Evolutionary conservation across 2,113 vertebrate genomes (phyloP).

Genomic region (Podiceps cristatus): DNA sequence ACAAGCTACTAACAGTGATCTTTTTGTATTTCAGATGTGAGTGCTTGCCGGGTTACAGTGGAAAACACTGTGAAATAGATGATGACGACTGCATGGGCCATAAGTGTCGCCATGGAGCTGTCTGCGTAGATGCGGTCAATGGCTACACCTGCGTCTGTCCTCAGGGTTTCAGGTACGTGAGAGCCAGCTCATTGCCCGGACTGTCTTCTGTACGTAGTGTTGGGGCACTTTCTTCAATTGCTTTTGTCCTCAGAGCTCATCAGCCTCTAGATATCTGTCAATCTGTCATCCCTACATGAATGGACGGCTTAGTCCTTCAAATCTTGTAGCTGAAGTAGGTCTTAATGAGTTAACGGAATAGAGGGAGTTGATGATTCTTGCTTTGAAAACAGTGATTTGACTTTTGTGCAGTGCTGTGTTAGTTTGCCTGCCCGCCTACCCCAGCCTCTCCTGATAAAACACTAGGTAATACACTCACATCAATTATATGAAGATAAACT

Average conservation of each 20-base stretch:
- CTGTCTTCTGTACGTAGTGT: neutral
- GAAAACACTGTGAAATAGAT: constrained; percentile 90
- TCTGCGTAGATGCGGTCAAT: constrained; percentile 90
- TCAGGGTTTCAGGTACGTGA: constrained; percentile 93
- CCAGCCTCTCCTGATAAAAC: neutral
- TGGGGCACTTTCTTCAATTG: neutral
- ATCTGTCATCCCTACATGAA: rapidly evolving
- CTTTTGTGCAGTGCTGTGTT: neutral
- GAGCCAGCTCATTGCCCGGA: neutral
- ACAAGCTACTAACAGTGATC: neutral
- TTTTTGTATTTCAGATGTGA: constrained; percentile 84
- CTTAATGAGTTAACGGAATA: neutral
- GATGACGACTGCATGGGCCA: constrained; percentile 90
- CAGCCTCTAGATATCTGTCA: neutral
- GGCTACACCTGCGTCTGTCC: constrained; percentile 94
- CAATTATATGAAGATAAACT: neutral
- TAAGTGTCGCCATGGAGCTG: constrained; percentile 91
- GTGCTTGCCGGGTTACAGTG: constrained; percentile 91
- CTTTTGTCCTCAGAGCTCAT: neutral
- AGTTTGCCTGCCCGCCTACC: neutral
- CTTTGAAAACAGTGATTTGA: neutral
- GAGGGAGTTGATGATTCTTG: neutral
- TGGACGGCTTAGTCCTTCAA: neutral
- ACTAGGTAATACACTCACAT: neutral
- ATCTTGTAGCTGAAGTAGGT: neutral